Percentiles rank a stretch among this genome's conserved stretches.
These are phyloP conservation scores for Volucella inanis DNA, from an alignment of 2,888 invertebrate species.

Conservation along the genomic window DNA sequence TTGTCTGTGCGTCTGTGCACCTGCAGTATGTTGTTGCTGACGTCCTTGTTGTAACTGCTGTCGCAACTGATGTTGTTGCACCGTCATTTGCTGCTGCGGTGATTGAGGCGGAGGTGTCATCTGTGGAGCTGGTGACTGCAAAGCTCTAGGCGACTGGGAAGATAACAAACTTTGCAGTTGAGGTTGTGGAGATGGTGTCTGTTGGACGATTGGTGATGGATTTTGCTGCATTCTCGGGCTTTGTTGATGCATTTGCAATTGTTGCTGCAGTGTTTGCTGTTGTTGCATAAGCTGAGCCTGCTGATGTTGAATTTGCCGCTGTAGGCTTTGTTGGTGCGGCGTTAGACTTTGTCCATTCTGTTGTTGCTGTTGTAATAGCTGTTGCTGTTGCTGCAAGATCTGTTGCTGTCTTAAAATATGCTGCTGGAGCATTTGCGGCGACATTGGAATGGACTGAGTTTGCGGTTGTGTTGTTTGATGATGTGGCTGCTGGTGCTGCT, in stretches of 20 bases:
- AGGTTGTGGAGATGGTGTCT: slow-evolving; percentile 80
- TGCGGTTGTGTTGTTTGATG: slow-evolving; percentile 79
- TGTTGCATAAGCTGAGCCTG: slow-evolving; percentile 82
- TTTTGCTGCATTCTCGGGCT: slow-evolving; percentile 82
- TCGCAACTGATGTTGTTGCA: slow-evolving; percentile 79
- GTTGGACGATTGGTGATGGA: slow-evolving; percentile 80
- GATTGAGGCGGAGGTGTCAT: slow-evolving; percentile 83
- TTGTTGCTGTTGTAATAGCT: slow-evolving; percentile 80
- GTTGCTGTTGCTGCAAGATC: slow-evolving; percentile 79
- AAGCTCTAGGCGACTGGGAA: slow-evolving; percentile 81
- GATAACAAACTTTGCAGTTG: slow-evolving; percentile 80
- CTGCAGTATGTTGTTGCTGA: slow-evolving; percentile 76
- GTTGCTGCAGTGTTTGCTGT: slow-evolving; percentile 83
- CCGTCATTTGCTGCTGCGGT: slow-evolving; percentile 78
- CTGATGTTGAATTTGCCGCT: slow-evolving; percentile 85
- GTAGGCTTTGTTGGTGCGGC: slow-evolving; percentile 82
- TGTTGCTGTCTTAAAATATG: slow-evolving; percentile 80
- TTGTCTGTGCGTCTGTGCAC: slow-evolving; percentile 67
- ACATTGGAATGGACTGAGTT: slow-evolving; percentile 78
- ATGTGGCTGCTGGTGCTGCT: slow-evolving; percentile 78
- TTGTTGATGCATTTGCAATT: slow-evolving; percentile 80
- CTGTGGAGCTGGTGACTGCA: slow-evolving; percentile 82
- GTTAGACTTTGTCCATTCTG: slow-evolving; percentile 80
- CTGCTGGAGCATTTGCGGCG: slow-evolving; percentile 79
- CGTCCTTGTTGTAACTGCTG: slow-evolving; percentile 80